A percentile compares a stretch with the other conserved stretches of the same genome.
Conservation (phyloP, 2,113 vertebrate species). For the Podarcis cretensis region DNA sequence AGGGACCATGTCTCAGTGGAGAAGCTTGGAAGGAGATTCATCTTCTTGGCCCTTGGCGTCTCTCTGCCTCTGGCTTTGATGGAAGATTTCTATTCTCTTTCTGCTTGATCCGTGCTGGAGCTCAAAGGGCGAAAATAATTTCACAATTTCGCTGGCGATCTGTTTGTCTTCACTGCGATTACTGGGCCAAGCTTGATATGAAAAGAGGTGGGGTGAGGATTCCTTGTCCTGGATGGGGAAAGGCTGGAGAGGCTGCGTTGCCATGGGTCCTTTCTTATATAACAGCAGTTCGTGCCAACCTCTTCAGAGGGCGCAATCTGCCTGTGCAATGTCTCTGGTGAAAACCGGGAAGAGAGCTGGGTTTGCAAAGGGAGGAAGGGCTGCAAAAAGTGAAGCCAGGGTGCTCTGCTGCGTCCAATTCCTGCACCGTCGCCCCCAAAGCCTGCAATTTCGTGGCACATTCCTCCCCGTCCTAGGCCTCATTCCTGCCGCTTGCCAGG, state of each 20-base stretch:
- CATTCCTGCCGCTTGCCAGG: not conserved
- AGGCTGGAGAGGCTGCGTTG: not conserved
- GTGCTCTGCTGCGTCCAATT: not conserved
- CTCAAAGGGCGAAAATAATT: not conserved
- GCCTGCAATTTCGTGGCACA: not conserved
- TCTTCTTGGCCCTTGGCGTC: conserved; percentile 2
- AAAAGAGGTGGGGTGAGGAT: not conserved
- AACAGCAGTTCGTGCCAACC: not conserved
- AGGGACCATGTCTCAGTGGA: conserved; percentile 60
- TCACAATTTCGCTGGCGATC: rapidly evolving
- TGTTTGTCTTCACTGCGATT: not conserved
- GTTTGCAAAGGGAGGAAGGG: too few species aligned
- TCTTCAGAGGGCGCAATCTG: not conserved
- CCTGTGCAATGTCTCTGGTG: too few species aligned
- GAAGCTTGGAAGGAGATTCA: conserved; percentile 58
- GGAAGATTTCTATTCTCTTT: not conserved
- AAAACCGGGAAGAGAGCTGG: too few species aligned
- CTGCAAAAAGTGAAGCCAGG: not conserved
- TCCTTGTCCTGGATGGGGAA: not conserved
- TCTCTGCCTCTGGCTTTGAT: not conserved
- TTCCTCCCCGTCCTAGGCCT: not conserved
- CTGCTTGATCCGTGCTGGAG: too few species aligned
- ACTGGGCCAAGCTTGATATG: not conserved
- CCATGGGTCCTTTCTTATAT: not conserved
- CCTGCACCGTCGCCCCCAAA: not conserved